Conservation (phyloP, 2,797 vertebrate genomes). For the Helostoma temminkii region DNA sequence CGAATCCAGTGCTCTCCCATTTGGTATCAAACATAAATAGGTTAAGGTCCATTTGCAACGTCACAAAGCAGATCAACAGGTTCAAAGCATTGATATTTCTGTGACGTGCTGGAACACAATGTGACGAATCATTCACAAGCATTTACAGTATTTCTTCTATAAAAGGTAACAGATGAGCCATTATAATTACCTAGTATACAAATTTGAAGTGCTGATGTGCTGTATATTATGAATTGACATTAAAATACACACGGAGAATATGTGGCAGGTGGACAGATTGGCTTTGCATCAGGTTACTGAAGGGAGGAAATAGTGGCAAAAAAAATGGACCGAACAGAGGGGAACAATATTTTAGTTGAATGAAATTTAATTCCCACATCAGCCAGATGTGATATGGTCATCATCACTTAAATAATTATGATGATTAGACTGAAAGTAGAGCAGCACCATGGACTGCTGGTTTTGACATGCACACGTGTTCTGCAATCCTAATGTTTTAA, state of each 20-base stretch:
- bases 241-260: conserved; percentile 23
- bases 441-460: conserved; percentile 1
- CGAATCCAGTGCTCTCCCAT: conserved; percentile 46
- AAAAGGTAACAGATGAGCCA: background rate
- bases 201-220: background rate
- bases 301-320: conserved; percentile 26
- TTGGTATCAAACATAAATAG: conserved; percentile 58
- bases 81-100: conserved; percentile 40
- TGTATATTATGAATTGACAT: conserved; percentile 13
- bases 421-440: conserved; percentile 76
- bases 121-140: background rate
- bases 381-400: conserved; percentile 79
- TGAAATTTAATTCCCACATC: conserved; percentile 77
- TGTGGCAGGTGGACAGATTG: conserved; percentile 33
- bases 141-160: background rate
- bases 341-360: conserved; percentile 68
- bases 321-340: conserved; percentile 28
- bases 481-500: conserved; percentile 1
- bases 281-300: conserved; percentile 26
- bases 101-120: conserved; percentile 8
- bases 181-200: background rate
- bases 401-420: conserved; percentile 77
- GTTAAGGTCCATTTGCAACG: conserved; percentile 48
- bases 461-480: conserved; percentile 23
- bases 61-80: conserved; percentile 56